phyloP scores from a whole-genome alignment of 2,888 invertebrate species.

The Hypercompe scribonia region DNA sequence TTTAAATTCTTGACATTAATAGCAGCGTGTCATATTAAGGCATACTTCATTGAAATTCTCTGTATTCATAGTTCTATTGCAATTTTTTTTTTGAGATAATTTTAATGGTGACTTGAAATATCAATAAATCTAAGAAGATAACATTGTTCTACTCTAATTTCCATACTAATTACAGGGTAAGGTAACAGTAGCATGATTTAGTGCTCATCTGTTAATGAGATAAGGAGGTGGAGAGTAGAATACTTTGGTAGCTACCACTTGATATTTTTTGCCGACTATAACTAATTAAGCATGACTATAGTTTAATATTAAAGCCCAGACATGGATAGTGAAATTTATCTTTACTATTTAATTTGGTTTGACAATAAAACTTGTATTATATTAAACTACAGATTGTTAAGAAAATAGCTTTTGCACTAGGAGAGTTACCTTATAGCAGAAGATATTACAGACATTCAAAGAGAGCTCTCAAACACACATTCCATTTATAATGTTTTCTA shows the following conservation, averaged over 20 bases:
- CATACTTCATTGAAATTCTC: neutral
- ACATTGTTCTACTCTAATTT: too few species aligned
- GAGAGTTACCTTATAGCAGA: too few species aligned
- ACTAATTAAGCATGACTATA: neutral
- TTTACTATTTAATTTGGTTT: neutral
- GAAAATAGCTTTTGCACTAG: neutral
- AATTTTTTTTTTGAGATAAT: too few species aligned
- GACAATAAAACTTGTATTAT: too few species aligned
- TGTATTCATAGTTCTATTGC: neutral
- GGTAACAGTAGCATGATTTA: neutral
- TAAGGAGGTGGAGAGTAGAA: neutral
- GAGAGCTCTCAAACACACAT: neutral
- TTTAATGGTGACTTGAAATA: neutral
- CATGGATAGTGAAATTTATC: neutral
- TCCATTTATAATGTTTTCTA: too few species aligned
- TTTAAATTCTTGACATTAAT: conserved; percentile 44
- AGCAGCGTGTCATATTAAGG: neutral
- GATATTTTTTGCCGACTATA: neutral
- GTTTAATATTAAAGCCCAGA: neutral
- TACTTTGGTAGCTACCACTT: neutral
- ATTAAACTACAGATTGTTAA: neutral
- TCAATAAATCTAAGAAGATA: neutral
- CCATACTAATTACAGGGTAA: too few species aligned
- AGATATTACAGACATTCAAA: too few species aligned
- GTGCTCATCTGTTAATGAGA: neutral